Percentiles rank a stretch among this genome's conserved stretches.
These are phyloP conservation scores for Euplagia quadripunctaria DNA, from an alignment of 2,888 invertebrate genomes.

Conservation along the genomic window DNA sequence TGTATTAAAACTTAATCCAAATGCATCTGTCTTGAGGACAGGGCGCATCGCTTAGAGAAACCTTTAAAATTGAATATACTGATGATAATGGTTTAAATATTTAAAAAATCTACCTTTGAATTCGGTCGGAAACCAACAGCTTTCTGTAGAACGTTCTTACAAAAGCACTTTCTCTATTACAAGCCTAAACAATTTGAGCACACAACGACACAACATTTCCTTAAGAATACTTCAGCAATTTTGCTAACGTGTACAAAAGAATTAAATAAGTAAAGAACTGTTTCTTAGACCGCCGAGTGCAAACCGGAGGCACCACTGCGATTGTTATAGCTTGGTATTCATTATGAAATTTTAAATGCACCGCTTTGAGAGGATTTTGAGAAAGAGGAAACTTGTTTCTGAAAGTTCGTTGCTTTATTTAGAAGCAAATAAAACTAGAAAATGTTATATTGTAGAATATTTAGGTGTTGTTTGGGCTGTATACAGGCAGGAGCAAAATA, in stretches of 20 bases:
- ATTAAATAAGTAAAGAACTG: conserved; percentile 63
- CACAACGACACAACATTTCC: conserved; percentile 43
- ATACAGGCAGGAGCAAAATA: no score
- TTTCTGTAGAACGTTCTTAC: neutral
- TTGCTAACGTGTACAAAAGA: conserved; percentile 60
- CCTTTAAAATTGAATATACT: no score
- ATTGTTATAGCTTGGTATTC: conserved; percentile 44
- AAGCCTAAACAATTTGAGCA: conserved; percentile 34
- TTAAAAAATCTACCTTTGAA: neutral
- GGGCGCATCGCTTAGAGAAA: no score
- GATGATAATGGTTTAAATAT: no score
- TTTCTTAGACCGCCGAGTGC: conserved; percentile 40
- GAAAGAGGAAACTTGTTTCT: conserved; percentile 6
- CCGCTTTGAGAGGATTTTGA: conserved; percentile 36
- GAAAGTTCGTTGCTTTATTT: neutral
- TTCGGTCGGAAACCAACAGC: neutral
- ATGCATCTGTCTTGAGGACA: no score
- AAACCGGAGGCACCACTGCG: conserved; percentile 43
- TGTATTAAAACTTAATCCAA: no score
- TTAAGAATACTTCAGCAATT: conserved; percentile 57
- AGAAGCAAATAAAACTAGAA: neutral
- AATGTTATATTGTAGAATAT: neutral
- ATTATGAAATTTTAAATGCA: conserved; percentile 65
- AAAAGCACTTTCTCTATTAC: neutral
- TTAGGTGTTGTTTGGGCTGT: neutral